Base-by-base conservation (phyloP, 1,140 invertebrate species). In the Eriocheir sinensis region DNA sequence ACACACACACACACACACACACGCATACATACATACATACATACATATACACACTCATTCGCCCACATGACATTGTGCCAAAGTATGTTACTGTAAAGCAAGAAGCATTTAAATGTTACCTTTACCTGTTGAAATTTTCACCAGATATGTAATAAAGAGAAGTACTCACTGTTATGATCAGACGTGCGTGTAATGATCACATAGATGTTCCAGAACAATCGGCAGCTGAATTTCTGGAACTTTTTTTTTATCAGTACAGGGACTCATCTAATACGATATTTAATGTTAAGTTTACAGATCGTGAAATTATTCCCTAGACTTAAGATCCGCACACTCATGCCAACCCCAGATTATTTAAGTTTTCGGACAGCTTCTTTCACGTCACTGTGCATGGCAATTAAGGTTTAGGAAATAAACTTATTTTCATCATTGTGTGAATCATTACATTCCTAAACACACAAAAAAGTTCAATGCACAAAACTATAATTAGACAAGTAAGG, bases 391-490 rank as follows among this genome's bases (percentile, higher is more conserved):
- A 53, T 12, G 89, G 53, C 48, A 90, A 21, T 6, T 48, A 90
- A 32, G 27, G 60, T 34, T 72, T 90, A 53, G 60, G 38, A 17
- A 90, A 72, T 90, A 90, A 90, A 90, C 48, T 38, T 90, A 93
- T 38, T 93, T 80, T 81, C 80, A 93, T 90, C 90, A 44, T 72
- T n/a, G n/a, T 41, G 30, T 92, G 9, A 92, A 36, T 91, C 88
- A 89, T 17, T 53, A 83, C 30, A 83, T 32, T 9, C 81, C 21
- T 15, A 89, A 2, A 89, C 21, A 91, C 89, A 91, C 30, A n/a
- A n/a, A n/a, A n/a, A n/a, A n/a, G n/a, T n/a, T n/a, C n/a, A n/a
- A n/a, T n/a, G n/a, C n/a, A n/a, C n/a, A n/a, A n/a, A n/a, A n/a
- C n/a, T n/a, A n/a, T n/a, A n/a, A n/a, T n/a, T n/a, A n/a, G n/a